phyloP scores from a whole-genome alignment of 2,113 vertebrate genomes.

The Takifugu flavidus region DNA sequence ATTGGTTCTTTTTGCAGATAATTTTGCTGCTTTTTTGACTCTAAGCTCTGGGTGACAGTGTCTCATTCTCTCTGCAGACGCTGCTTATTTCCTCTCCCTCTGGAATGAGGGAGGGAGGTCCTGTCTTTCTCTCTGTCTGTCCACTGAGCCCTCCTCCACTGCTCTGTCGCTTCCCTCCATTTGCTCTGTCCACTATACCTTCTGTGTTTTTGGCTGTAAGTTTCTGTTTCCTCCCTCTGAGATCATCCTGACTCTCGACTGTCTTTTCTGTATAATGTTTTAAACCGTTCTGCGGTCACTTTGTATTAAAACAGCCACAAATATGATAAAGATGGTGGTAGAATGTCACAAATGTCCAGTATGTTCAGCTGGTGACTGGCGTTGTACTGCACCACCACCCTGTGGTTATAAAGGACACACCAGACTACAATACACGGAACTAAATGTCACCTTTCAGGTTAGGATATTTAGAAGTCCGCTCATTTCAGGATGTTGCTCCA shows the following conservation, averaged over 20 bases:
- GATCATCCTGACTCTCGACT: neutral
- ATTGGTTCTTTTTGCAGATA: conserved; percentile 5
- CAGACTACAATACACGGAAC: too few species aligned
- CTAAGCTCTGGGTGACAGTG: conserved; percentile 33
- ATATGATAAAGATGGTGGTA: conserved; percentile 24
- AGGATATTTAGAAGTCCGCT: too few species aligned
- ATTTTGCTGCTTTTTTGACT: conserved; percentile 14
- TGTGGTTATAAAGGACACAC: conserved; percentile 20
- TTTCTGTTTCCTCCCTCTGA: conserved; percentile 39
- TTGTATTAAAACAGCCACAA: too few species aligned
- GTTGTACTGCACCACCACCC: conserved; percentile 38
- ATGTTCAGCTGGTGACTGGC: conserved; percentile 30
- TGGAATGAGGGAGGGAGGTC: conserved; percentile 56
- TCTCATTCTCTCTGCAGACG: conserved; percentile 67
- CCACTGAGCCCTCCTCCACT: conserved; percentile 50
- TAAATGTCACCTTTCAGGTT: too few species aligned
- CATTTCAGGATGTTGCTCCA: too few species aligned
- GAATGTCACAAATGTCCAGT: conserved; percentile 34
- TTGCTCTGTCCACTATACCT: conserved; percentile 41
- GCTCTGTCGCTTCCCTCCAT: conserved; percentile 49
- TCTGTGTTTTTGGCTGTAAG: conserved; percentile 70
- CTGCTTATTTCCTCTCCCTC: conserved; percentile 59
- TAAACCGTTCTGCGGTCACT: neutral
- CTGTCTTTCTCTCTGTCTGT: conserved; percentile 67
- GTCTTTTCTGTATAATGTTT: too few species aligned